These are phyloP conservation scores for Catocala sponsa DNA, from an alignment of 2,888 invertebrate genomes.

Conservation along the genomic window DNA sequence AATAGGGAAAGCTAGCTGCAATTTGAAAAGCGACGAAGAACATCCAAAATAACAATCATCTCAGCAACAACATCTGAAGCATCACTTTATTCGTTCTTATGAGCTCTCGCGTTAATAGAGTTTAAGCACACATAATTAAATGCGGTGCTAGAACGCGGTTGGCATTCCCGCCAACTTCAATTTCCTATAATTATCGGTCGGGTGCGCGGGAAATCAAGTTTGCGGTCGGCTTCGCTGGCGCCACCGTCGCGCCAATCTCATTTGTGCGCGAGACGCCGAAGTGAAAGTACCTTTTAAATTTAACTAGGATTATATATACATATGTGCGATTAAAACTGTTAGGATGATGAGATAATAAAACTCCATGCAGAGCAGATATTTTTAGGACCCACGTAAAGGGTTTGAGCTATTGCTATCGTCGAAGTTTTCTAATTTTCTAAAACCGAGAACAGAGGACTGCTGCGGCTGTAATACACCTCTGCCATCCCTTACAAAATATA, in stretches of 20 bases:
- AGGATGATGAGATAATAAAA: too few relatives aligned
- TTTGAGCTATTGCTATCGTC: too few relatives aligned
- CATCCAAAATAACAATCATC: neutral
- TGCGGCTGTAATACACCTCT: too few relatives aligned
- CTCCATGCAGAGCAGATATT: too few relatives aligned
- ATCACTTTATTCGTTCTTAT: slow-evolving; percentile 15
- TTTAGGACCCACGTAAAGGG: too few relatives aligned
- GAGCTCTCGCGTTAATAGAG: slow-evolving; percentile 30
- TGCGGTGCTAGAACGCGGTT: slow-evolving; percentile 26
- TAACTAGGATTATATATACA: neutral
- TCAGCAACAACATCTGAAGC: neutral
- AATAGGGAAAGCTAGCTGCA: too few relatives aligned
- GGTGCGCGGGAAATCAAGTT: slow-evolving; percentile 51
- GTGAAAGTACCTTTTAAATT: slow-evolving; percentile 11
- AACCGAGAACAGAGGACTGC: too few relatives aligned
- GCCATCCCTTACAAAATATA: too few relatives aligned
- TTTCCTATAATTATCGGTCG: slow-evolving; percentile 51
- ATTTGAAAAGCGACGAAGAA: neutral
- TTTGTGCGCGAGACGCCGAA: slow-evolving; percentile 42
- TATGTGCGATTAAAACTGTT: too few relatives aligned
- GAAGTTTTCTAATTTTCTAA: too few relatives aligned
- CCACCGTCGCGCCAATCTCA: slow-evolving; percentile 48
- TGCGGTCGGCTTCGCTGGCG: slow-evolving; percentile 40
- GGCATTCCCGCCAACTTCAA: slow-evolving; percentile 37
- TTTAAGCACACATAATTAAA: slow-evolving; percentile 41